Percentiles rank a stretch among this genome's conserved stretches.
Conservation (phyloP, 2,113 vertebrate species). For the Hirundichthys speculiger region DNA sequence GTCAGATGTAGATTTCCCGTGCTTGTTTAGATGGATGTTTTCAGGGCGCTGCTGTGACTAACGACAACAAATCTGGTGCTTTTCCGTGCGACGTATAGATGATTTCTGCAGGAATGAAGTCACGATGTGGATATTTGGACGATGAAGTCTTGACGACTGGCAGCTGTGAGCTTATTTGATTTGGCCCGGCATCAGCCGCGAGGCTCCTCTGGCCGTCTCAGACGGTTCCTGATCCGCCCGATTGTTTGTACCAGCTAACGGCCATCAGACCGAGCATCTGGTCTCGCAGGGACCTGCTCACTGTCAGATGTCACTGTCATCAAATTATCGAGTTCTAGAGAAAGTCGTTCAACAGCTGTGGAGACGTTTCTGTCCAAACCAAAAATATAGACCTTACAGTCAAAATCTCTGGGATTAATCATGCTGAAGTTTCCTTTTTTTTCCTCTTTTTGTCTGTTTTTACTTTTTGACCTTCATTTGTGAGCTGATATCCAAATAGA, state of each 20-base stretch:
- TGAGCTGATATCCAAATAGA: neutral
- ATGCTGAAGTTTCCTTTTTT: neutral
- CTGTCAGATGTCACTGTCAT: no score
- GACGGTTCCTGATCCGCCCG: constrained; percentile 23
- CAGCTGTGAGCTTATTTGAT: constrained; percentile 68
- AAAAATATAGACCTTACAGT: no score
- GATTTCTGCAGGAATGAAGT: constrained; percentile 45
- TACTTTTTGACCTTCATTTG: neutral
- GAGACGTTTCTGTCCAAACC: no score
- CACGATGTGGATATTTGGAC: constrained; percentile 50
- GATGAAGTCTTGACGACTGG: constrained; percentile 40
- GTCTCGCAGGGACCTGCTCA: neutral
- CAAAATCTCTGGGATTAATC: no score
- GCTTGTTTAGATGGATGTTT: constrained; percentile 28
- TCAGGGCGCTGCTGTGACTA: neutral
- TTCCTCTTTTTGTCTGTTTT: neutral
- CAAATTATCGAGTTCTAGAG: no score
- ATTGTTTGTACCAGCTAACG: constrained; percentile 40
- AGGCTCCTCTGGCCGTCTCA: constrained; percentile 29
- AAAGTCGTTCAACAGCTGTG: no score
- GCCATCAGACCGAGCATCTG: constrained; percentile 33
- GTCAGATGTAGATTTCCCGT: constrained; percentile 37
- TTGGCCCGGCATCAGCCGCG: constrained; percentile 43
- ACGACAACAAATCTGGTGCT: constrained; percentile 7
- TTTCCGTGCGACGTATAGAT: neutral